Conservation (phyloP, 2,888 invertebrate species). For the Aspidiotus destructor region DNA sequence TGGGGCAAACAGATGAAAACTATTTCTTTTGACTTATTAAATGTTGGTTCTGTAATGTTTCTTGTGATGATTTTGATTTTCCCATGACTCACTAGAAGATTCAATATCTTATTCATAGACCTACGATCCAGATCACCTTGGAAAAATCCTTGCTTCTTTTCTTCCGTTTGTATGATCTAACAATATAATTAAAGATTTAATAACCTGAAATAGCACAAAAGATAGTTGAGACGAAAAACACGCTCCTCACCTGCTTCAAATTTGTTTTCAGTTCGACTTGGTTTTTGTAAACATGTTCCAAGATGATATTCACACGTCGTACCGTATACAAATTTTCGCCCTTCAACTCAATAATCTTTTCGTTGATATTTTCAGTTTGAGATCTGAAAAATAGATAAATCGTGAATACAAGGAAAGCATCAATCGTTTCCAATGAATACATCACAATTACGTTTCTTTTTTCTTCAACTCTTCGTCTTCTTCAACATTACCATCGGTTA, state of each 20-base stretch:
- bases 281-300: constrained; percentile 51
- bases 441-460: too few species aligned
- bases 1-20: constrained; percentile 15
- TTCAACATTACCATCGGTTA: too few species aligned
- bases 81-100: neutral
- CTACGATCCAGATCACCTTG: constrained; percentile 11
- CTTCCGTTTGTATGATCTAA: constrained; percentile 22
- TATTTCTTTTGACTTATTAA: constrained; percentile 18
- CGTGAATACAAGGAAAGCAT: too few species aligned
- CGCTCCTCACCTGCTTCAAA: constrained; percentile 48
- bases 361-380: too few species aligned
- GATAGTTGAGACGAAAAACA: neutral
- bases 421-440: too few species aligned
- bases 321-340: constrained; percentile 45
- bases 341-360: neutral
- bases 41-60: constrained; percentile 2
- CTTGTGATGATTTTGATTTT: constrained; percentile 17
- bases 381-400: too few species aligned
- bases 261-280: constrained; percentile 52
- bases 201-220: neutral
- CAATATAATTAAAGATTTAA: neutral
- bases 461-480: too few species aligned
- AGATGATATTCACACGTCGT: constrained; percentile 53
- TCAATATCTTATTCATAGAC: constrained; percentile 7
- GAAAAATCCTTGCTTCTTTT: constrained; percentile 13